Base-by-base conservation (phyloP, 2,113 vertebrate genomes). In the Numenius arquata region DNA sequence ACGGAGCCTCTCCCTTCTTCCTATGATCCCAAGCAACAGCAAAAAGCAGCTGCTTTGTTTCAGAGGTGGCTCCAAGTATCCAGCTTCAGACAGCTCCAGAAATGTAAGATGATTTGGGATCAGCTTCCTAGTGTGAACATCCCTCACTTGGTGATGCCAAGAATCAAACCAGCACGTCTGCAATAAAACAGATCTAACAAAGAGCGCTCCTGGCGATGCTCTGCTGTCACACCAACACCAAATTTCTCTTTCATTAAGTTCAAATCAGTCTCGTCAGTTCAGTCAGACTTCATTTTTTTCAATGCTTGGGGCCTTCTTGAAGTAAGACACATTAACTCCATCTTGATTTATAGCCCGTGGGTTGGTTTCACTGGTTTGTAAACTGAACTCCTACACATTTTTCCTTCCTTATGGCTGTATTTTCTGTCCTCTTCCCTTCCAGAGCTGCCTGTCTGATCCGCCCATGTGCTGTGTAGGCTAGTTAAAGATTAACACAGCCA, bases 351-450 rank as follows among this genome's bases (percentile, higher is more conserved):
- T 91, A 88, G 80, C 70, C 77, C 77, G 61, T 92, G 90, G 92
- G 15, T 73, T 90, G 71, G 73, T 95, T 96, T 93, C 53, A 87
- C 32, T 96, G 86, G 48, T 95, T 95, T 95, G 95, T 95, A 97
- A 95, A 95, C 91, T 74, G 87, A 96, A 82, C 74, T 89, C 94
- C 95, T 95, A 95, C 92, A 79, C 5, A 55, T 92, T 95, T 96
- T 95, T 91, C 71, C 67, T 95, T 85, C 89, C 92, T 96, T 94
- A 95, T 82, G 90, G 95, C 58, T 82, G 45, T 85, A 89, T 96
- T 96, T 96, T 95, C 62, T 77, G 84, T 91, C 70, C 63, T 82
- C n/a, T 85, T 92, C 81, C 38, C 50, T 93, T 77, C 56, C 26
- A 62, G 74, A 88, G 66, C 74, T 81, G 80, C 72, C 61, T 90